phyloP scores from a whole-genome alignment of 53 echinoderm and acorn worm genomes.

The Paracentrotus lividus region DNA sequence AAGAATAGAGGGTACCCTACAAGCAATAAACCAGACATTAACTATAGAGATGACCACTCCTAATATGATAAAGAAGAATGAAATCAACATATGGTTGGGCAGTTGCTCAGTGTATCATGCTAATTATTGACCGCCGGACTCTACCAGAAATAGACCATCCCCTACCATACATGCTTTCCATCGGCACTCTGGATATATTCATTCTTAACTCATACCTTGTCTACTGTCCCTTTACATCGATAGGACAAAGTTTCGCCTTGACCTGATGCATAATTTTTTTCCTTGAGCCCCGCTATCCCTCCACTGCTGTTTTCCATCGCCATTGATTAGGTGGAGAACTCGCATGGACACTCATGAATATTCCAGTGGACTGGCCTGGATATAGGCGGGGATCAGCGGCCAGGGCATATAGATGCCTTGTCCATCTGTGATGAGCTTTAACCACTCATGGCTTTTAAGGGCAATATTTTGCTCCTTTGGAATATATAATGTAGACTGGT shows the following conservation, averaged over 20 bases:
- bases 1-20: neutral
- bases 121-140: constrained; percentile 12
- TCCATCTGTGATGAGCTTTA: neutral
- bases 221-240: neutral
- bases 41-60: neutral
- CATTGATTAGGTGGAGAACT: constrained; percentile 6
- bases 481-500: neutral
- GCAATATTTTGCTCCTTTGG: neutral
- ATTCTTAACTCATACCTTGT: constrained; percentile 53
- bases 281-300: too few relatives aligned
- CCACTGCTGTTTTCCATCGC: constrained; percentile 57
- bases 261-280: constrained; percentile 47
- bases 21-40: neutral
- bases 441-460: neutral
- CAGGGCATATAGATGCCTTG: neutral
- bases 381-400: too few relatives aligned
- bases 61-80: neutral
- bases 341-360: constrained; percentile 51
- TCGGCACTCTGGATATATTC: constrained; percentile 10
- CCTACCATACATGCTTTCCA: neutral
- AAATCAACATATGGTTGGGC: constrained; percentile 24
- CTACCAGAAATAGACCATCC: neutral
- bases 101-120: constrained; percentile 35
- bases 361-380: constrained; percentile 46
- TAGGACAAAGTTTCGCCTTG: constrained; percentile 44